These are phyloP conservation scores for Schizothorax lantsangensis DNA, from an alignment of 2,797 vertebrate genomes.

Conservation along the genomic window DNA sequence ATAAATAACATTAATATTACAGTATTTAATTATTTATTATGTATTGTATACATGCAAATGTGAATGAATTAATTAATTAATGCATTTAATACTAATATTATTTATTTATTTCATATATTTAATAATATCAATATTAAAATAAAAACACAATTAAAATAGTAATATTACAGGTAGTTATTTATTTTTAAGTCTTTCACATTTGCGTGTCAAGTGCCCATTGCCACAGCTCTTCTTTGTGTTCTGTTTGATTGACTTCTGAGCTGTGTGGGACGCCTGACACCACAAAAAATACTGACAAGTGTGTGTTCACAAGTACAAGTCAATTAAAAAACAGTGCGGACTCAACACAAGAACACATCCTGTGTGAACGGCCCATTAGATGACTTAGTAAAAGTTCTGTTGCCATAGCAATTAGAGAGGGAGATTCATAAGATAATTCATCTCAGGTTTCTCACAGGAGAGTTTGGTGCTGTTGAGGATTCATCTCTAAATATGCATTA, in stretches of 20 bases:
- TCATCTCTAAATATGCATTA: conserved; percentile 7
- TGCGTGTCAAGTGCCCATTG: not conserved
- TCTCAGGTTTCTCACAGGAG: conserved; percentile 5
- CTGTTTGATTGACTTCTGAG: not conserved
- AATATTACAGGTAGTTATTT: not conserved
- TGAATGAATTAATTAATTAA: not conserved
- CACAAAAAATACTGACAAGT: not conserved
- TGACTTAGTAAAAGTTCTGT: conserved; percentile 16
- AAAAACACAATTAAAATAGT: not conserved
- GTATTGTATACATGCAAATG: not conserved
- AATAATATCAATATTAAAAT: too few species aligned
- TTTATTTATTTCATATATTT: too few species aligned
- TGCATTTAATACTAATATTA: not conserved
- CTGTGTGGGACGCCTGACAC: not conserved
- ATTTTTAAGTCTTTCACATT: not conserved
- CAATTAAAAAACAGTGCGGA: not conserved
- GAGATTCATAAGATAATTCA: conserved; percentile 10
- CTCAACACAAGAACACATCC: not conserved
- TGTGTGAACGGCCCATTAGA: conserved; percentile 3
- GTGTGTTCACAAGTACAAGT: not conserved
- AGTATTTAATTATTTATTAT: not conserved
- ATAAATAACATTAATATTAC: not conserved
- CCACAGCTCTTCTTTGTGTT: not conserved
- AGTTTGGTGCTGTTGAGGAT: not conserved
- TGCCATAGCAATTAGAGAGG: conserved; percentile 15